Conservation (phyloP, 2,797 vertebrate genomes). For the Eulemur mongoz region DNA sequence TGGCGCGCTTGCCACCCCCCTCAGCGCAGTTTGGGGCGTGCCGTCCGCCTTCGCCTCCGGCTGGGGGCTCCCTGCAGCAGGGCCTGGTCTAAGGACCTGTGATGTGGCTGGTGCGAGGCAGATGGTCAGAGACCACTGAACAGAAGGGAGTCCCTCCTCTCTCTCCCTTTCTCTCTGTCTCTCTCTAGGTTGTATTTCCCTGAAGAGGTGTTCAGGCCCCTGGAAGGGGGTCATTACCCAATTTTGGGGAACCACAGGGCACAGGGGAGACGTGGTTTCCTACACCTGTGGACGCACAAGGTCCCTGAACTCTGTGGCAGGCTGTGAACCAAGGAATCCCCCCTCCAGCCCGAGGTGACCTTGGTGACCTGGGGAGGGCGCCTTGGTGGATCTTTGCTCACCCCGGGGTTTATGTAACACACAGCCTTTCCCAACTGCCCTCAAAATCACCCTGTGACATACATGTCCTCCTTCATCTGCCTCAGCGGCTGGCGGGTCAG, state of each 20-base stretch:
- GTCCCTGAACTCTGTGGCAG: background rate
- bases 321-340: background rate
- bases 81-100: background rate
- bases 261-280: background rate
- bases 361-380: background rate
- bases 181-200: background rate
- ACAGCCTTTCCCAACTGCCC: conserved; percentile 27
- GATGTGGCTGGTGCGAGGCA: background rate
- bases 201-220: background rate
- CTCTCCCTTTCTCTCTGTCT: background rate
- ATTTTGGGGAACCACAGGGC: background rate
- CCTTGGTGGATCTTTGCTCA: background rate
- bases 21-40: rapidly evolving
- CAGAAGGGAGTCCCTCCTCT: background rate
- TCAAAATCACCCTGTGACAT: conserved; percentile 32
- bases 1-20: background rate
- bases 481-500: background rate
- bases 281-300: background rate
- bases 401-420: conserved; percentile 55
- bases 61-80: background rate
- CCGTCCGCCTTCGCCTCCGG: background rate
- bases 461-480: background rate
- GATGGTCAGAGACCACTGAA: background rate
- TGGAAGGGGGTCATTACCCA: background rate
- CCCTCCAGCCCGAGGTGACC: background rate